Conservation (phyloP, 2,113 vertebrate species). For the Phoenicopterus ruber region DNA sequence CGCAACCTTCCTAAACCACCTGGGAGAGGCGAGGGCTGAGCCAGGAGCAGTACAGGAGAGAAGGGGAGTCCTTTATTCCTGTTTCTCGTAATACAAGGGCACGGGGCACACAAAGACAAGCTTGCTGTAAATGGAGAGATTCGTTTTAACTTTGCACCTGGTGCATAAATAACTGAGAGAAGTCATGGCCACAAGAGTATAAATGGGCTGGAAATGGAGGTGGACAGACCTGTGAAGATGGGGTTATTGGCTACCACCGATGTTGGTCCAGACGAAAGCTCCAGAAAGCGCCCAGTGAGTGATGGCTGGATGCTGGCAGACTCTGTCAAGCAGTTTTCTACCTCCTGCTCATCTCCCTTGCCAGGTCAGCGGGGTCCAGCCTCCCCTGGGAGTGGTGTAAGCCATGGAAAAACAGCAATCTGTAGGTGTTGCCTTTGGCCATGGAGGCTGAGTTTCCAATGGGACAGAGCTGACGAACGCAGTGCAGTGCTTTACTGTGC, state of each 20-base stretch:
- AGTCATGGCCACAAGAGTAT: neutral
- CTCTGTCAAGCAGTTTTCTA: rapidly evolving
- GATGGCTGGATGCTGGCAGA: neutral
- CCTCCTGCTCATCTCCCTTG: neutral
- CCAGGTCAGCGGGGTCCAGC: neutral
- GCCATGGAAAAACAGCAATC: neutral
- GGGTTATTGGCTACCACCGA: neutral
- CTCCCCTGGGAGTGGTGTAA: neutral
- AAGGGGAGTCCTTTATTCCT: neutral
- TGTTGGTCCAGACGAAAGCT: neutral
- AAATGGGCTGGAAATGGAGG: neutral
- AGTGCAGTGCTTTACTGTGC: neutral
- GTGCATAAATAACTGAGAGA: neutral
- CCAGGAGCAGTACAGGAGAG: neutral
- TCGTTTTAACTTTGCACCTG: neutral
- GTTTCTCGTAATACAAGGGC: neutral
- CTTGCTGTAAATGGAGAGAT: neutral
- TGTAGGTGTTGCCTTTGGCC: neutral
- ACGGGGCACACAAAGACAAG: neutral
- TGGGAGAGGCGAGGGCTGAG: neutral
- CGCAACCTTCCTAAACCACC: neutral
- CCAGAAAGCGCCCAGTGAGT: neutral
- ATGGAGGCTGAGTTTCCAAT: neutral
- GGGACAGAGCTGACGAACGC: neutral
- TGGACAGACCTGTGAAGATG: neutral